Evolutionary conservation across 2,797 vertebrate species (phyloP), one percentile per base, ranked within the genome.

Genomic region (Cuculus canorus): DNA sequence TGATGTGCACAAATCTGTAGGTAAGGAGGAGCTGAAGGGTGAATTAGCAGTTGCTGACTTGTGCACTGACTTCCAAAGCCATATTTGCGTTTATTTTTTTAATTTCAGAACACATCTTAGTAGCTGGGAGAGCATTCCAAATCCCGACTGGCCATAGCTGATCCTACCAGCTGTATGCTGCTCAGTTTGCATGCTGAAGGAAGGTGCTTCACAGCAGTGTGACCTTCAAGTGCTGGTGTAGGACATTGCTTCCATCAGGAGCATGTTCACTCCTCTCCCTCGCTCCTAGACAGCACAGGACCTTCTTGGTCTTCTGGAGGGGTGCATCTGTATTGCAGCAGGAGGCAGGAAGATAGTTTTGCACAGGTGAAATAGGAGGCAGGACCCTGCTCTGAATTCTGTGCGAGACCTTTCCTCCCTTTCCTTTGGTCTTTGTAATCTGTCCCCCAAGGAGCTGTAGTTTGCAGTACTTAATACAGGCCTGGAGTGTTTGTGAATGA

Each of bases 221-320:
- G 64, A 41, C 52, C 60, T 32, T 63, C 32, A 32, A 73, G 52
- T 66, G 60, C 63, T 56, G 54, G 11, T 35, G 48, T 57, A 39
- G 45, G 70, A 53, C 7, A 2, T 1, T 13, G 37, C 73, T 57
- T 63, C 57, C 60, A 59, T 3, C 30, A 28, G 6, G 63, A 17
- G 10, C 16, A 15, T 2, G 0, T 16, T 64, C 15, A 1, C 64
- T 50, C 22, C 43, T 57, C 47, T 84, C 27, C 14, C 28, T 73
- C 7, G 0, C 24, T 24, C 1, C 69, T 77, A 10, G 41, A 13
- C 11, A 17, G 0, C 5, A 1, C 3, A 4, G 14, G 39, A 24
- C 9, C 11, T 50, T 48, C 77, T 7, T 60, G 17, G 4, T 17
- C 32, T 35, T 52, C 61, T 0, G 3, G 32, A 30, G 14, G 12